Base-by-base conservation (phyloP, 2,888 invertebrate genomes). In the Phortica okadai region DNA sequence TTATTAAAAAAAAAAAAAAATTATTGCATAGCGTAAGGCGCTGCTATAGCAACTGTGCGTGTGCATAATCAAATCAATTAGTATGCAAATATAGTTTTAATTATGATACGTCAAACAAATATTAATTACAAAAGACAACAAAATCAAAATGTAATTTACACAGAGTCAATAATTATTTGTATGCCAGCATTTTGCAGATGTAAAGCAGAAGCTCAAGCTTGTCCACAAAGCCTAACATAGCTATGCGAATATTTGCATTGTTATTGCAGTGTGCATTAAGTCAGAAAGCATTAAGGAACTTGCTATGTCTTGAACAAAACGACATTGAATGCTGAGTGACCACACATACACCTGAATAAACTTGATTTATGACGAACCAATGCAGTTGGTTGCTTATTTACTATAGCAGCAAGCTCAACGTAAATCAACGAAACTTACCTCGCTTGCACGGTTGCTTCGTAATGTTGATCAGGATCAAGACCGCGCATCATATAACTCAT, bases 401-500 rank as follows among this genome's bases (percentile, higher is more conserved):
- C 33, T 0, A 2, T 4, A 33, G 33, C 33, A 33, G 33, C 33
- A 33, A 5, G 2, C 33, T 45, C 10, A 8, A 10, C 7, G 45
- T 6, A 10, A 45, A 50, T 11, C 50, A 50, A 50, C 6, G 21
- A 11, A 41, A 84, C 88, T 90, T 83, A 91, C 92, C 93, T 93
- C 76, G 94, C 94, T 84, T 93, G 93, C 76, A 95, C 94, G 88
- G 93, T 93, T 75, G 94, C 94, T 87, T 95, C 94, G 86, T 95
- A 95, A 85, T 94, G 93, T 76, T 93, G 93, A 79, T 93, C 94
- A 14, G 94, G 93, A 87, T 94, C 94, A 83, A 95, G 92, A 74
- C 93, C 94, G 82, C 93, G 92, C 87, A 95, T 94, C 90, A 94
- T 92, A 90, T 94, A 94, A 83, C 93, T 94, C 93, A 94, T 94